Base-by-base conservation (phyloP, 2,113 vertebrate species). In the Cavia aperea region DNA sequence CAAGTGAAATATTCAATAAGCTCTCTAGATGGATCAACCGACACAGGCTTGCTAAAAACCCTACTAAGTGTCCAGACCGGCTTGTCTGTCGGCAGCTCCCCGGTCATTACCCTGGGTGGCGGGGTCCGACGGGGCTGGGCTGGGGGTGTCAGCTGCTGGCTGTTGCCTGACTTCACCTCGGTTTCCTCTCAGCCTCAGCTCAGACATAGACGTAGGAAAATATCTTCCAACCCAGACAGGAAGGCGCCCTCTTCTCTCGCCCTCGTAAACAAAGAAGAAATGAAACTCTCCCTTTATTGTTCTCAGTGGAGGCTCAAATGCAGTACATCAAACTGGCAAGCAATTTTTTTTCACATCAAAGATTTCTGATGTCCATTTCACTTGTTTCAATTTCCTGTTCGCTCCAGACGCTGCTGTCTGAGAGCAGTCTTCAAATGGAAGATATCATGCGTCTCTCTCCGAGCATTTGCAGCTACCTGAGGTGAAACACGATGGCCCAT, bases 341-440 rank as follows among this genome's bases (percentile, higher is more conserved):
- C 56, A 63, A 70, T 68, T 58, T 75, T 62, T 85, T 51, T 58
- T 89, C 93, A 68, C 86, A 54, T 54, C 24, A 86, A 92, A 88
- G 91, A 58, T 83, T 85, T 91, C 77, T 36, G 81, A 86, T 92
- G 91, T 84, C 84, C 72, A 6, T 73, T 84, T 87, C 66, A 5
- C 46, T 88, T 31, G 75, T 82, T 92, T 92, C 73, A 51, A 60
- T 90, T 93, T 94, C 88, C 75, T 88, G 73, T 58, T 93, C 26
- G 7, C 81, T 39, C 58, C 72, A 95, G 70, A 82, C n/a, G 19
- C 51, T 29, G 54, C 49, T 33, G 26, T 85, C 46, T 77, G 87
- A 75, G 12, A 91, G 82, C 2, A 4, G 26, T 26, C 6, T 81
- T 81, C 72, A 73, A 58, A 39, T 51, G 81, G 72, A 78, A 81